A percentile compares a stretch with the other conserved stretches of the same genome.
Evolutionary conservation across 1,140 invertebrate species (phyloP).

Genomic region (Gerris buenoi): DNA sequence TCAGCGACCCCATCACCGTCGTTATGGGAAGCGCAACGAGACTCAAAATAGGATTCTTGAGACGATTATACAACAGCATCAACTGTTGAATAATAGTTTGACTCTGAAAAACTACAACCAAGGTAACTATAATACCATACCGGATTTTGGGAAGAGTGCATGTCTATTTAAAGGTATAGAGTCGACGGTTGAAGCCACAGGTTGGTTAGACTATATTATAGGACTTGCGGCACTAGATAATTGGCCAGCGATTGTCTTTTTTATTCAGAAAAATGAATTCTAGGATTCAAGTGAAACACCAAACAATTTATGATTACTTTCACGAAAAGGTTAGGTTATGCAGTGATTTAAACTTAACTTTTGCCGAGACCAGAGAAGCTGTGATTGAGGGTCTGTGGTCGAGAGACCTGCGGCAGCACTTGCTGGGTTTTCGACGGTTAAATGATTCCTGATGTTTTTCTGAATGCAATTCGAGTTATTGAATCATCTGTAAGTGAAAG

Average conservation of each 20-base stretch:
- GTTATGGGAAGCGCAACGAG: background rate
- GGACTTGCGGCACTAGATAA: background rate
- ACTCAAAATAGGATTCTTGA: background rate
- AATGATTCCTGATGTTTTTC: background rate
- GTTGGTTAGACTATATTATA: background rate
- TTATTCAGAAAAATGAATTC: background rate
- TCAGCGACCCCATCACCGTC: background rate
- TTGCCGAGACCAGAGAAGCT: background rate
- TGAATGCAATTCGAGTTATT: background rate
- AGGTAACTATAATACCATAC: background rate
- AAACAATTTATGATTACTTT: background rate
- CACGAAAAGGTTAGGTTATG: background rate
- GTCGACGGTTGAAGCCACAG: background rate
- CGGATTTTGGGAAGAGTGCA: background rate
- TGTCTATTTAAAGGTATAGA: background rate
- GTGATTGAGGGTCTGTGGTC: background rate
- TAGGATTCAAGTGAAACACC: background rate
- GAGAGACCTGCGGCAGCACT: background rate
- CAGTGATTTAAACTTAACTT: background rate
- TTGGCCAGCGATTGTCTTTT: background rate
- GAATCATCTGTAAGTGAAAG: background rate
- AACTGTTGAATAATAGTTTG: background rate
- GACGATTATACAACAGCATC: background rate
- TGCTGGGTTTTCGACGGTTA: background rate
- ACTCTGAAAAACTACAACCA: background rate